Evolutionary conservation across 2,888 invertebrate species (phyloP), one percentile per base, ranked within the genome.

Genomic region (Colostygia pectinataria): DNA sequence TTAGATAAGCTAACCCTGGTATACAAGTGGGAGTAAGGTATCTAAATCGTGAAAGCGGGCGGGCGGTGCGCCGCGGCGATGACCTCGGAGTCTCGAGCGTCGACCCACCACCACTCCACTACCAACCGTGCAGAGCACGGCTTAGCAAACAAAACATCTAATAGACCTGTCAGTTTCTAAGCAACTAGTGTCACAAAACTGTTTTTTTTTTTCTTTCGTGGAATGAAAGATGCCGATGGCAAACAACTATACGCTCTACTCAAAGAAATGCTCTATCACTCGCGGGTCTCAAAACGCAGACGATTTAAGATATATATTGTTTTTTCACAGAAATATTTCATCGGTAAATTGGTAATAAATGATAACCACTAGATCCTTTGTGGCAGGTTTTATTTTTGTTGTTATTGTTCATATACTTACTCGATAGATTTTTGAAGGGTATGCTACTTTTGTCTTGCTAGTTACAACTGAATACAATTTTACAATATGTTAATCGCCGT

Each of bases 41-140:
- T 44, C 40, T 37, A 32, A 65, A 62, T 63, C 71, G 74, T 71
- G 77, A 77, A 78, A 80, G 80, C 56, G 52, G 57, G 55, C 58
- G 53, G 61, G 50, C 55, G 33, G 33, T 10, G 68, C 70, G 74
- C 64, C 73, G 76, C 83, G 83, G 71, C 84, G 84, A 58, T 87
- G 88, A 88, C 88, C 88, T 80, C 80, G 36, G 61, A 65, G 62
- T 48, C 51, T 80, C 83, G 88, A 79, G 61, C 87, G 84, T 82
- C 86, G 88, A 88, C 88, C 88, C 72, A 77, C 51, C 72, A 76
- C 53, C 61, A 63, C 58, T 48, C 44, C 61, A 50, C 56, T 55
- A 66, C 63, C 65, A 66, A 62, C 66, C 55, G 53, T 38, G 33
- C 45, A 24, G 24, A 23, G 43, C 43, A 38, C 38, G 24, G 24